Conservation (phyloP, 1,140 invertebrate genomes). For the Orius insidiosus region DNA sequence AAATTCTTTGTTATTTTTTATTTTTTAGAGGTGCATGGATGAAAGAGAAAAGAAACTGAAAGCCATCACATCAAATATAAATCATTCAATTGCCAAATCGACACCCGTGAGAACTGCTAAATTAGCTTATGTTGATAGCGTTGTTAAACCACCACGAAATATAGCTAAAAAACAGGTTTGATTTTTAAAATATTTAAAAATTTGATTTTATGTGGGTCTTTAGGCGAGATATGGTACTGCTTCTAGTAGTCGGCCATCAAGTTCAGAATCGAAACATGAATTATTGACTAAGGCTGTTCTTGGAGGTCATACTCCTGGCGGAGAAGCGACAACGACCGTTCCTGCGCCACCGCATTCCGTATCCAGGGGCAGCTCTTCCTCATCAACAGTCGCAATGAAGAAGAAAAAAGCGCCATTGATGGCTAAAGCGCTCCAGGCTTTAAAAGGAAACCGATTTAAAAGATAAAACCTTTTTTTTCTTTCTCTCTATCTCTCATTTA, state of each 20-base stretch:
- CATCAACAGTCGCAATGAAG: conserved; percentile 17
- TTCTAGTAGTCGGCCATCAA: background rate
- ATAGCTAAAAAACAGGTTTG: conserved; percentile 28
- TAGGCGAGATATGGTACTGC: conserved; percentile 18
- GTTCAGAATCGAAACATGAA: conserved; percentile 11
- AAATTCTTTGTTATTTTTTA: too few species aligned
- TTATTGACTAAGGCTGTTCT: conserved; percentile 19
- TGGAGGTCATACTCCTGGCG: conserved; percentile 15
- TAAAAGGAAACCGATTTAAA: conserved; percentile 20
- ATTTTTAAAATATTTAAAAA: background rate
- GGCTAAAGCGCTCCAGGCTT: conserved; percentile 22
- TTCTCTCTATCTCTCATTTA: too few species aligned
- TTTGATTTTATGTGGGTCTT: background rate
- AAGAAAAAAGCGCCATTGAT: conserved; percentile 24
- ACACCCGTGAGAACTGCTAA: conserved; percentile 66
- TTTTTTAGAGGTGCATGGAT: conserved; percentile 53
- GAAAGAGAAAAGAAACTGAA: conserved; percentile 71
- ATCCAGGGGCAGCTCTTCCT: background rate
- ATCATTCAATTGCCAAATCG: conserved; percentile 54
- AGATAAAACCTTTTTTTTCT: conserved; percentile 9
- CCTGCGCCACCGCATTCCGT: conserved; percentile 10
- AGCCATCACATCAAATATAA: conserved; percentile 63
- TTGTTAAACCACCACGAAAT: conserved; percentile 71
- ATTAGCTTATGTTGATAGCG: conserved; percentile 72
- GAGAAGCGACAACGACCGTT: conserved; percentile 11